Conservation (phyloP, 2,113 vertebrate genomes). For the Gymnogyps californianus region DNA sequence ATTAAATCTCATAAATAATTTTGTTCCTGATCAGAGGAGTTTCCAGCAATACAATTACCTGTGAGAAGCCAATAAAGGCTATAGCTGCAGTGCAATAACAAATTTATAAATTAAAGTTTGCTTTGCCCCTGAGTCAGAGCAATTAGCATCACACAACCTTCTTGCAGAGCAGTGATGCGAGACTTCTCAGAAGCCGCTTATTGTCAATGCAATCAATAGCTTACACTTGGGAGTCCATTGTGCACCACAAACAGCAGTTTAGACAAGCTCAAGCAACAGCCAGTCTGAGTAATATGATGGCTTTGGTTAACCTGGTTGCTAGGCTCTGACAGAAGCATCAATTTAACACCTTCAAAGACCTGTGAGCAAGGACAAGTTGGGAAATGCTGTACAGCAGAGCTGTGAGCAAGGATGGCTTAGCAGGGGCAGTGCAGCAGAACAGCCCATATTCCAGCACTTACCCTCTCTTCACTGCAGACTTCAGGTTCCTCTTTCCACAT, state of each 20-base stretch:
- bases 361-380: not conserved
- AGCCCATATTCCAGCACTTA: not conserved
- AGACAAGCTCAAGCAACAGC: not conserved
- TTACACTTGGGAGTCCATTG: not conserved
- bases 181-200: not conserved
- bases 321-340: not conserved
- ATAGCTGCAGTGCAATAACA: not conserved
- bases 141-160: not conserved
- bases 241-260: not conserved
- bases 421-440: not conserved
- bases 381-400: not conserved
- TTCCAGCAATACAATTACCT: not conserved
- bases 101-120: constrained; percentile 22
- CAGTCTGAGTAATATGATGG: not conserved
- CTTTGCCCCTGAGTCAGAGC: constrained; percentile 24
- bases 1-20: not conserved
- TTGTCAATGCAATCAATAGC: not conserved
- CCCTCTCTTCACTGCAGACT: not conserved
- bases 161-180: not conserved
- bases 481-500: not conserved
- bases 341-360: not conserved
- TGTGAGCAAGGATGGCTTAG: not conserved
- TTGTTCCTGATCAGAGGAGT: not conserved
- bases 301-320: not conserved
- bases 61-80: not conserved